A percentile compares a stretch with the other conserved stretches of the same genome.
phyloP scores from a whole-genome alignment of 2,113 vertebrate genomes.

The Hylia prasina region DNA sequence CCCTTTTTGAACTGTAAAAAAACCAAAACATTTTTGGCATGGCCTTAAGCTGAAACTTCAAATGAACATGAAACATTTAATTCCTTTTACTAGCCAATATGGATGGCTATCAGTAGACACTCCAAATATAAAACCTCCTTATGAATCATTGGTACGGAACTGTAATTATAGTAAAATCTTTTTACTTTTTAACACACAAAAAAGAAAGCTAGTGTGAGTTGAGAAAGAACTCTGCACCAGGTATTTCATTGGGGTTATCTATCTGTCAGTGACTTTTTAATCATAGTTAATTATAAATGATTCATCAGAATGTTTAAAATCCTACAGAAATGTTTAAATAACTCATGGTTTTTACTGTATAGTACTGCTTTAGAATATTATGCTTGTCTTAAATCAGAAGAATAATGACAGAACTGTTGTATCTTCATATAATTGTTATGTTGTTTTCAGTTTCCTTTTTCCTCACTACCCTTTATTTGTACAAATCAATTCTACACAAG shows the following conservation, averaged over 20 bases:
- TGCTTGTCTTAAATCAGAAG: neutral
- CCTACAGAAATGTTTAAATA: slow-evolving; percentile 5
- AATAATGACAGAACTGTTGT: neutral
- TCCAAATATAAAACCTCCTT: neutral
- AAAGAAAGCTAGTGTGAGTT: neutral
- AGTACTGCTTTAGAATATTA: neutral
- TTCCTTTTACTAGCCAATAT: neutral
- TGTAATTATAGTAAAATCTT: slow-evolving; percentile 3
- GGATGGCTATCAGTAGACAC: neutral
- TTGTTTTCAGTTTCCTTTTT: neutral
- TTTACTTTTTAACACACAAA: neutral
- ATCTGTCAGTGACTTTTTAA: slow-evolving; percentile 12
- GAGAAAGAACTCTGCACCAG: neutral
- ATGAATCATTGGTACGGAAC: neutral
- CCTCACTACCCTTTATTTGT: neutral
- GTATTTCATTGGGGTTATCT: neutral
- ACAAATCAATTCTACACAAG: neutral
- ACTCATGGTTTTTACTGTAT: neutral
- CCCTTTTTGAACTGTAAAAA: slow-evolving; percentile 8
- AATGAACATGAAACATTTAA: neutral
- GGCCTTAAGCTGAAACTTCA: neutral
- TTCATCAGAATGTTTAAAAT: slow-evolving; percentile 27
- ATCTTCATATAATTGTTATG: neutral
- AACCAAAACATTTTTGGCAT: neutral
- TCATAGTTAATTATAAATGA: slow-evolving; percentile 15